Evolutionary conservation across 2,113 vertebrate species (phyloP), one percentile per base, ranked within the genome.

Genomic region (Mystacornis crossleyi): DNA sequence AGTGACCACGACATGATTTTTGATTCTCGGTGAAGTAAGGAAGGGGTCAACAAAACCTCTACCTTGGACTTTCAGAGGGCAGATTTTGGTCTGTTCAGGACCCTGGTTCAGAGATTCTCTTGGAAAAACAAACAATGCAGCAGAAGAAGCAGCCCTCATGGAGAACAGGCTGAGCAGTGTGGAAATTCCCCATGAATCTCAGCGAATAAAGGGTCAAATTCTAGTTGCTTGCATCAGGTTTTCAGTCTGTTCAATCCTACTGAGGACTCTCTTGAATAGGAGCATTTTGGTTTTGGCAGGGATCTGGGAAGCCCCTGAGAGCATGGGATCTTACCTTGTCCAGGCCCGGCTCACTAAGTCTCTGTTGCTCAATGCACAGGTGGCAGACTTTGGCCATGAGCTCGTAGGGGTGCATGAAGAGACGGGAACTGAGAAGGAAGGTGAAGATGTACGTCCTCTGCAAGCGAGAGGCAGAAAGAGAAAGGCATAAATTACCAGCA

Each of bases 401-500:
- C 62, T 99, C 99, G 5, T 98, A 98, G 0, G 99, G 99, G 72
- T 98, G 99, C 96, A 99, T 97, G 92, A 99, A 99, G 42, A 99
- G 97, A 26, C 99, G 99, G 15, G 99, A 99, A 79, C 99, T 99
- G 71, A 99, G 98, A 45, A 99, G 98, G 95, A 99, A 99, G 61
- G 99, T 99, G 94, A 99, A 99, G 95, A 99, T 99, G 88, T 99
- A 99, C 0, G 99, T 99, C 94, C 99, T 99, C 99, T 99, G 98
- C 21, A 31, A 91, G 50, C 6, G 88, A 78, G 26, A 93, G 42
- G 57, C 73, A 86, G 34, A 67, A 4, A 96, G 51, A 87, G 20
- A 71, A 80, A 40, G 18, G 38, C 47, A 71, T 38, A 53, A 89
- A 75, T 61, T 23, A 50, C 36, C 34, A 58, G 6, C 12, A 53